Conservation (phyloP, 2,797 vertebrate species). For the Gallinago stenura region DNA sequence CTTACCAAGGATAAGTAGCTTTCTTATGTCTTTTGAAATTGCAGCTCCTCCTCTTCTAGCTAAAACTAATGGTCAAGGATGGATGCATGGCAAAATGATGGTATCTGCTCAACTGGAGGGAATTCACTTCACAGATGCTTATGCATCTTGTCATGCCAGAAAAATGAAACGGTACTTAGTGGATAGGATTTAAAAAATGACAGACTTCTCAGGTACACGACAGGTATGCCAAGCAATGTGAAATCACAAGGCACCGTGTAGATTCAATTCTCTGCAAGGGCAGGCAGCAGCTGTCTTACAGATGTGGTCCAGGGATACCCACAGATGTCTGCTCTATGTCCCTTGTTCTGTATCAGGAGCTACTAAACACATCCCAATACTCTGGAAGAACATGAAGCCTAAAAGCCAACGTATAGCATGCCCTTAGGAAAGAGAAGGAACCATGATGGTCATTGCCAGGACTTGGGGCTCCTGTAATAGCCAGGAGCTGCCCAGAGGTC, state of each 20-base stretch:
- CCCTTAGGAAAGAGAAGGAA: background rate
- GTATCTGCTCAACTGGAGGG: background rate
- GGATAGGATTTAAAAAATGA: background rate
- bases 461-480: background rate
- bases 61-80: background rate
- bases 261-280: background rate
- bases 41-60: background rate
- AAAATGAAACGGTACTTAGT: background rate
- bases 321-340: background rate
- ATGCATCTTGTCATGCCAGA: background rate
- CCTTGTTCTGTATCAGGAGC: background rate
- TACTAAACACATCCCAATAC: background rate
- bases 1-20: background rate
- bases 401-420: background rate
- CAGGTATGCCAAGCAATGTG: background rate
- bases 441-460: background rate
- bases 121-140: background rate
- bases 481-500: background rate
- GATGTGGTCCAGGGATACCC: background rate
- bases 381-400: background rate
- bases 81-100: background rate
- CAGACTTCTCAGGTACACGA: background rate
- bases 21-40: background rate
- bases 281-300: background rate
- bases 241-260: background rate